Evolutionary conservation across 53 echinoderm and acorn worm species (phyloP).

Genomic region (Apostichopus leukothele): DNA sequence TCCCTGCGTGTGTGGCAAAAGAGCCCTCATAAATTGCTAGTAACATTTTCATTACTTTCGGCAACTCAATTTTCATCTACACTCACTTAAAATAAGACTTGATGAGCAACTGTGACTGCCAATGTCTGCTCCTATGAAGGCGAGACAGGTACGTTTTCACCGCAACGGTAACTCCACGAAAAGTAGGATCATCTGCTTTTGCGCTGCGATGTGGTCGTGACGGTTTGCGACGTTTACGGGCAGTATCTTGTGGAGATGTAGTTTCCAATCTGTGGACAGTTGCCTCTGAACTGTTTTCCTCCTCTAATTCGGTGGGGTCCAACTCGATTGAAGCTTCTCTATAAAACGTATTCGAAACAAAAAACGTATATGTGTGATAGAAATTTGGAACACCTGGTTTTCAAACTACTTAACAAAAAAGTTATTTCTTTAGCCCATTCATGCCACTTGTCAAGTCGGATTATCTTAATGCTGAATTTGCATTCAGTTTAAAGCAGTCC

Average conservation of each 20-base stretch:
- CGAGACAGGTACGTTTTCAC: slow-evolving; percentile 54
- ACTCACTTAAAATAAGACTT: slow-evolving; percentile 75
- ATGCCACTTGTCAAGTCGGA: too few species aligned
- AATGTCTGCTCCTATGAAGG: neutral
- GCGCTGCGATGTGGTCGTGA: slow-evolving; percentile 70
- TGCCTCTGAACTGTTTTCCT: neutral
- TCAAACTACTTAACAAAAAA: too few species aligned
- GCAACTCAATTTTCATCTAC: neutral
- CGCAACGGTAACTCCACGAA: slow-evolving; percentile 79
- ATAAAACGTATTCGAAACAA: neutral
- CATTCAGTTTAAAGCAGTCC: too few species aligned
- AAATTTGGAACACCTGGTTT: too few species aligned
- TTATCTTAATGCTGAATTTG: too few species aligned
- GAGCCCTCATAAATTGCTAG: too few species aligned
- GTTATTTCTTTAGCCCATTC: too few species aligned
- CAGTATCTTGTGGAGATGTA: neutral
- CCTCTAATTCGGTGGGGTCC: neutral
- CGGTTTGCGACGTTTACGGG: slow-evolving; percentile 62
- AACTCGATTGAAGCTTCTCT: neutral
- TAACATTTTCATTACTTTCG: neutral
- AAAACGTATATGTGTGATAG: too few species aligned
- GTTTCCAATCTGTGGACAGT: neutral
- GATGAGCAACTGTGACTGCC: slow-evolving; percentile 56
- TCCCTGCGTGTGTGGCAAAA: too few species aligned
- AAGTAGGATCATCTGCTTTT: slow-evolving; percentile 69